Conservation (phyloP, 2,797 vertebrate species). For the Enteromius afrohamiltoni region DNA sequence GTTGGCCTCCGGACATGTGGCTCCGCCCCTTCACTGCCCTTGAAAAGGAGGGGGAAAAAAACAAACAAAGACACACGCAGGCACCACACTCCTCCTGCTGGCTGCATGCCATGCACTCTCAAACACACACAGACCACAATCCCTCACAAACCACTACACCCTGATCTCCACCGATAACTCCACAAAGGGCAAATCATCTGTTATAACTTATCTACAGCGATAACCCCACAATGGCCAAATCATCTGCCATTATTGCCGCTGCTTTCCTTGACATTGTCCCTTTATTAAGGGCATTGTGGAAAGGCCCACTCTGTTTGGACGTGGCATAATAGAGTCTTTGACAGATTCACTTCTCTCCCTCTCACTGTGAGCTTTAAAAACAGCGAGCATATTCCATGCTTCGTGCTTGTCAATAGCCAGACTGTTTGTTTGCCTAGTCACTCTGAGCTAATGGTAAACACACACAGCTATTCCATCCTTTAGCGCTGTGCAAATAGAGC, state of each 20-base stretch:
- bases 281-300: constrained; percentile 83
- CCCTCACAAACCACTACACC: constrained; percentile 52
- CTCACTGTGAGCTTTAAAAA: constrained; percentile 63
- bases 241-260: constrained; percentile 75
- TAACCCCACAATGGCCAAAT: constrained; percentile 81
- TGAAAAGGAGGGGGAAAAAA: constrained; percentile 59
- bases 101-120: constrained; percentile 68
- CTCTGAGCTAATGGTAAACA: constrained; percentile 75
- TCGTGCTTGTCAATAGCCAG: constrained; percentile 72
- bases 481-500: constrained; percentile 77
- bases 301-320: constrained; percentile 77
- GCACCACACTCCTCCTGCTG: constrained; percentile 71
- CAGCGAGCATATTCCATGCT: constrained; percentile 73
- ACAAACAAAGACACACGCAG: constrained; percentile 80
- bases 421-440: constrained; percentile 81
- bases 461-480: constrained; percentile 68
- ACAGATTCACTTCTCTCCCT: constrained; percentile 75
- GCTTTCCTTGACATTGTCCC: constrained; percentile 82
- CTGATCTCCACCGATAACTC: constrained; percentile 69
- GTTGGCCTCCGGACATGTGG: constrained; percentile 58
- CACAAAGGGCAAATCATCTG: constrained; percentile 69
- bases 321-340: constrained; percentile 83
- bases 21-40: constrained; percentile 68
- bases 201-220: constrained; percentile 72
- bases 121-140: constrained; percentile 48